Base-by-base conservation (phyloP, 1,140 invertebrate genomes). In the Bombus turneri region DNA sequence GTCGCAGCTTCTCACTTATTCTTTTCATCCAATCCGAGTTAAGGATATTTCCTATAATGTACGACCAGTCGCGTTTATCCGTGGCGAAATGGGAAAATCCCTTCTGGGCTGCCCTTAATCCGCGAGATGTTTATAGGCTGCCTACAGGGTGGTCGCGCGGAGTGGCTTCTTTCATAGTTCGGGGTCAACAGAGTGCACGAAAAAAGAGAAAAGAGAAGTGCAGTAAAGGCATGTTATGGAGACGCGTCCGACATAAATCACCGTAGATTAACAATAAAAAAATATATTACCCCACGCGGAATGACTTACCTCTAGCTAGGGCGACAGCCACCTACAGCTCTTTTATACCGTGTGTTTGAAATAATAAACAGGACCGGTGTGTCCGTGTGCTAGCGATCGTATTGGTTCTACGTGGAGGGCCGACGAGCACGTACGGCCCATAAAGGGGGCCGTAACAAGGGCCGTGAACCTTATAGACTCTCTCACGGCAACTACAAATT, bases 231-330 rank as follows among this genome's bases (percentile, higher is more conserved):
- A 47, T 79, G 79, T 90, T 89, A 89, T 77, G 74, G 64, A 68
- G 82, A 83, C 47, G 83, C 73, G 88, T 82, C 77, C 86, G 73
- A 88, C 86, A 90, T 90, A 90, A 90, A 90, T 90, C 89, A 90
- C 83, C 86, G 83, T 90, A 86, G 83, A 90, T 90, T 90, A 90
- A 90, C 88, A 90, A 90, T 90, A 90, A 90, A 90, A 66, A 90
- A 90, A 90, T 90, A 86, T 90, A 90, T 86, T 90, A 88, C 83
- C 71, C 79, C 76, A 59, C 76, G 81, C 53, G 86, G 75, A 81
- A 69, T 72, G 86, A 87, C 72, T 90, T 66, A 80, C 66, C 77
- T 78, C 39, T 62, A 64, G 53, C 41, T 39, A 43, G 62, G 57
- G 76, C 59, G 64, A 75, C 75, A 73, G 59, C 37, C 82, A 80